phyloP scores from a whole-genome alignment of 2,797 vertebrate genomes.

The Novumbra hubbsi region DNA sequence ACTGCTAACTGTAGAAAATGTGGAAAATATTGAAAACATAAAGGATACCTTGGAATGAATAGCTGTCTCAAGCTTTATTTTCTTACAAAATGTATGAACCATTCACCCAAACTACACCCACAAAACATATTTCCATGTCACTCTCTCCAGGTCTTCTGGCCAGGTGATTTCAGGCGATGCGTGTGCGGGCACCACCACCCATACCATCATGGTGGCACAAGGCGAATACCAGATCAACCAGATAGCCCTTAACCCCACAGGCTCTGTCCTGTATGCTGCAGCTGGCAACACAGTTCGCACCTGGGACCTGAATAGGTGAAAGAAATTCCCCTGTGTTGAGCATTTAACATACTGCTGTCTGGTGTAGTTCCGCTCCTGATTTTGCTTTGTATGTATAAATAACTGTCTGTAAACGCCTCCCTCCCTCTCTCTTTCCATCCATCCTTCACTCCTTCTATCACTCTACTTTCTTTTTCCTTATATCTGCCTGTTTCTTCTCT shows the following conservation, averaged over 20 bases:
- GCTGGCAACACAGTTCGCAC: slow-evolving; percentile 89
- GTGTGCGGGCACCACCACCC: slow-evolving; percentile 81
- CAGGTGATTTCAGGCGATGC: slow-evolving; percentile 92
- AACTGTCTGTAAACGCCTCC: background rate
- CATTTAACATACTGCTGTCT: background rate
- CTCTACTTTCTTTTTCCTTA: background rate
- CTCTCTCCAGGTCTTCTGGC: slow-evolving; percentile 84
- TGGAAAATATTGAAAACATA: no score
- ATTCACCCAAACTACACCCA: no score
- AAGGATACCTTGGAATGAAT: no score
- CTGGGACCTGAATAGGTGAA: slow-evolving; percentile 94
- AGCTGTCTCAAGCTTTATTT: no score
- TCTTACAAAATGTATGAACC: no score
- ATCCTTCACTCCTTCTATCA: background rate
- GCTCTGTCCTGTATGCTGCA: slow-evolving; percentile 87
- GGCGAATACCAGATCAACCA: slow-evolving; percentile 98
- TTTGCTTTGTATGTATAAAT: no score
- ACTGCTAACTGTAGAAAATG: no score
- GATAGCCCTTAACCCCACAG: slow-evolving; percentile 88
- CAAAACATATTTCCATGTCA: no score
- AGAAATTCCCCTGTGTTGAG: background rate
- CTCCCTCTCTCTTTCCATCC: background rate
- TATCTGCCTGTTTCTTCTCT: no score
- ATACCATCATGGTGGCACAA: slow-evolving; percentile 85
- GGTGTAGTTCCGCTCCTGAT: no score